Percentiles rank a stretch among this genome's conserved stretches.
Evolutionary conservation across 2,797 vertebrate genomes (phyloP).

Genomic region (Aselliscus stoliczkanus): DNA sequence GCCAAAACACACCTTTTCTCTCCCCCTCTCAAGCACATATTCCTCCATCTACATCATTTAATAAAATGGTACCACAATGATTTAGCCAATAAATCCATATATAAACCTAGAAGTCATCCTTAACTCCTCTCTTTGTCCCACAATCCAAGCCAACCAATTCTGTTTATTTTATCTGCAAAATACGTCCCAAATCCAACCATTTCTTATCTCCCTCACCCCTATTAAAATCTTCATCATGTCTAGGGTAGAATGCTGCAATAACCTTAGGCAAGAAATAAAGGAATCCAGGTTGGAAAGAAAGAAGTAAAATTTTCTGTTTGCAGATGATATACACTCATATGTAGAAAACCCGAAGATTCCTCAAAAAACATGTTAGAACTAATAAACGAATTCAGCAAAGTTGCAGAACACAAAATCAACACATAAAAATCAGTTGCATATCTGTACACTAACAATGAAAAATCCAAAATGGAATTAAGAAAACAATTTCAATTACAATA

Average conservation of each 20-base stretch:
- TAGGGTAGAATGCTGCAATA: background rate
- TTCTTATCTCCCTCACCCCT: background rate
- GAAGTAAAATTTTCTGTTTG: constrained; percentile 1
- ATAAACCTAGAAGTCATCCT: background rate
- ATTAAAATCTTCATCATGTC: background rate
- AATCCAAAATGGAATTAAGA: background rate
- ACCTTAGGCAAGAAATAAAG: background rate
- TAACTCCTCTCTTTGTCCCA: background rate
- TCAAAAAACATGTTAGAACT: background rate
- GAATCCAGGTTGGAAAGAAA: background rate
- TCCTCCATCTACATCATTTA: background rate
- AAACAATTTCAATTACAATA: background rate
- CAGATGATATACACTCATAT: background rate
- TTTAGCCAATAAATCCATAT: background rate
- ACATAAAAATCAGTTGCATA: background rate
- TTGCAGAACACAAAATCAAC: background rate
- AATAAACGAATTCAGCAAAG: background rate
- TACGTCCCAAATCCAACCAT: background rate
- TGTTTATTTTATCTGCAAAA: background rate
- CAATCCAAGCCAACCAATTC: background rate
- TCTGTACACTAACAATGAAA: background rate
- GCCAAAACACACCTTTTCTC: background rate
- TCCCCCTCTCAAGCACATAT: background rate
- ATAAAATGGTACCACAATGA: background rate
- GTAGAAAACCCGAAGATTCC: background rate